Evolutionary conservation across 2,797 vertebrate genomes (phyloP), one percentile per base, ranked within the genome.

Genomic region (Hephaestus fuliginosus): DNA sequence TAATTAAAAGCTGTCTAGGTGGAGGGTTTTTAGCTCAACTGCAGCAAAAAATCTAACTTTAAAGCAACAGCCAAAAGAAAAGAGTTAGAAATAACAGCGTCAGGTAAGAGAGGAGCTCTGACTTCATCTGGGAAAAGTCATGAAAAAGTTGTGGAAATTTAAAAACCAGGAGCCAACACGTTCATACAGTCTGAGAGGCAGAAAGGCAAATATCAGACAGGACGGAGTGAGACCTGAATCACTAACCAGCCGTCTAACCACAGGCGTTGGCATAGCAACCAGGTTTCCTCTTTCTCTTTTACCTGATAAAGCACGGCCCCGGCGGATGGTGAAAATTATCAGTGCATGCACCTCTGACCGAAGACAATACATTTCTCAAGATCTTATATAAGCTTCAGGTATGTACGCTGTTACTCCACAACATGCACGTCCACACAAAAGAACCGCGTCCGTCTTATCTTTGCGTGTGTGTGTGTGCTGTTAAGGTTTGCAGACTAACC

Each of bases 181-280:
- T 80, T 85, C n/a, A 17, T 62, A 17, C 56, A 61, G 13, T 69
- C 71, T 64, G 71, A 77, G 75, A 51, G 2, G 53, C 58, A 80
- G 75, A 68, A 83, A 82, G 74, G 81, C 62, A 86, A 83, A 90
- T 30, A 82, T 61, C 64, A 76, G 65, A 46, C 58, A n/a, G 56
- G 25, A 65, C 33, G 28, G 22, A n/a, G 58, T 6, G 44, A 69
- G 72, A 78, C 74, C 1, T 76, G 72, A 69, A 79, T 81, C 70
- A 68, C 55, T 60, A 73, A 78, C 78, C 75, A 33, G 70, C 70
- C 66, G 68, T 58, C 70, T 39, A 48, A 78, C 64, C 74, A 14
- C 22, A n/a, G 17, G 33, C 5, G 79, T 74, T 62, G 76, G 56
- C 82, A 82, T 66, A 12, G 76, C 66, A 84, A 81, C 85, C 71